Evolutionary conservation across 2,797 vertebrate genomes (phyloP), one percentile per base, ranked within the genome.

Genomic region (Brachyrhaphis roseni): DNA sequence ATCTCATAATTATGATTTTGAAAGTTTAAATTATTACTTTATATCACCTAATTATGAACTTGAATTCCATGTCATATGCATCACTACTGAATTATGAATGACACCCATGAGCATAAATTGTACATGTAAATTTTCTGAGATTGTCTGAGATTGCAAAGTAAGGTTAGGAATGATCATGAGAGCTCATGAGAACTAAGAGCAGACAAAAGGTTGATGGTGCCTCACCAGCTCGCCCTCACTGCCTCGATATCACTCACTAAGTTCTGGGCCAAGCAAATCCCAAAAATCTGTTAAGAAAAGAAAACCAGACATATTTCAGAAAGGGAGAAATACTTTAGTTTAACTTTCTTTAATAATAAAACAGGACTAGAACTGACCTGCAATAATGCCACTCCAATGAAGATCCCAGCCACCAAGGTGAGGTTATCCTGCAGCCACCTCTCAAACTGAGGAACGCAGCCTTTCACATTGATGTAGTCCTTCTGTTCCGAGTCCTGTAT

Each of bases 351-450:
- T 5, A 18, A 23, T 16, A 28, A 74, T 13, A 39, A 23, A 36
- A 15, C 20, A 1, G 10, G 11, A 34, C 12, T 0, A n/a, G 15
- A 41, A 46, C 81, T 6, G 18, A 97, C 98, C 97, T 99, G 98
- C 49, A 99, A 94, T 13, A 99, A 94, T 0, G 98, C 98, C 12
- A 99, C 97, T 78, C 98, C 98, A 66, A 99, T 99, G 91, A 99
- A 99, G 89, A 99, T 97, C 78, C 98, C 98, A 0, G 98, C 98
- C 90, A 99, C 98, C 86, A 99, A 92, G 72, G 98, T 99, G 34
- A 99, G 96, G 95, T 99, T 98, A 91, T 99, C 97, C 94, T 99
- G 98, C 11, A 99, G 92, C 98, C 98, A 99, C 90, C 98, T 99
- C 95, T 99, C 98, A 95, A 99, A 99, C 94, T 99, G 98, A 1